Evolutionary conservation across 2,113 vertebrate genomes (phyloP).

Genomic region (Lipophrys pholis): DNA sequence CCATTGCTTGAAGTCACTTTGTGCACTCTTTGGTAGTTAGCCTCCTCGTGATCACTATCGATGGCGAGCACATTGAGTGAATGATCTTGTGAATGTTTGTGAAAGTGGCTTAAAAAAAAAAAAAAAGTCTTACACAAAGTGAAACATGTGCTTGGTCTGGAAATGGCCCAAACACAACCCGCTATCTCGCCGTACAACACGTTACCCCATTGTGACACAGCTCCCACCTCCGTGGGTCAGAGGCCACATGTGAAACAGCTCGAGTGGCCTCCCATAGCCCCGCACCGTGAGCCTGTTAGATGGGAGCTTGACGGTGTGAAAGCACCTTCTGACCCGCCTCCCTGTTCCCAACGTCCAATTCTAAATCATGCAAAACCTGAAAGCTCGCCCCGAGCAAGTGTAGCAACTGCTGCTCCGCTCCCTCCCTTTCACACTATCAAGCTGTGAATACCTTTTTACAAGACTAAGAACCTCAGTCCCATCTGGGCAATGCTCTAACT

Average conservation of each 20-base stretch:
- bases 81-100: neutral
- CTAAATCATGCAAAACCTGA: slow-evolving; percentile 17
- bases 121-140: neutral
- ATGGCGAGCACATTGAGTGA: neutral
- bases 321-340: slow-evolving; percentile 3
- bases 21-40: slow-evolving; percentile 11
- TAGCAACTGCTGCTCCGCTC: slow-evolving; percentile 17
- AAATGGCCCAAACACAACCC: neutral
- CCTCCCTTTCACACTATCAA: slow-evolving; percentile 31
- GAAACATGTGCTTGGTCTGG: neutral
- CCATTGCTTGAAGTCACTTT: slow-evolving; percentile 33
- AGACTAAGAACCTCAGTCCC: slow-evolving; percentile 40
- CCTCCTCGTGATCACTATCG: neutral
- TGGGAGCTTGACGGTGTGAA: slow-evolving; percentile 12
- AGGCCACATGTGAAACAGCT: slow-evolving; percentile 1
- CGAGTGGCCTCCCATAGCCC: slow-evolving; percentile 10
- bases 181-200: neutral
- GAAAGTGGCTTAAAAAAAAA: neutral
- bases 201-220: slow-evolving; percentile 7
- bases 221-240: slow-evolving; percentile 1
- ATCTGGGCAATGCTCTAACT: slow-evolving; percentile 18
- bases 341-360: slow-evolving; percentile 17
- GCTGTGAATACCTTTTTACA: slow-evolving; percentile 46
- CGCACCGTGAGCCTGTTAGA: neutral
- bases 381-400: neutral